Conservation (phyloP, 2,797 vertebrate species). For the Podargus strigoides region DNA sequence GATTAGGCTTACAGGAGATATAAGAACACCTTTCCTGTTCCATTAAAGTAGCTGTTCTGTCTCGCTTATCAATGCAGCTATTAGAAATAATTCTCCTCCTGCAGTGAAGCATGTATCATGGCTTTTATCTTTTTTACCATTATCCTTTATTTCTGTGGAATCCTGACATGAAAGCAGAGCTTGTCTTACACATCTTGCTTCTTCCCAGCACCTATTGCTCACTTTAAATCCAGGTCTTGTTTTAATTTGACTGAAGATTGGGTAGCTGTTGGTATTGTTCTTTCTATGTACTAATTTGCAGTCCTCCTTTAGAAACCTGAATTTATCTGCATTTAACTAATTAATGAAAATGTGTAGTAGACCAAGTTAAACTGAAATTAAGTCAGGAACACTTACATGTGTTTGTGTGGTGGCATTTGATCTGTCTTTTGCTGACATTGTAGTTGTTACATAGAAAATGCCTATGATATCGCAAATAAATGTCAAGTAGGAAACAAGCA, state of each 20-base stretch:
- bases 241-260: not conserved
- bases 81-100: not conserved
- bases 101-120: not conserved
- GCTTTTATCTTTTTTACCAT: not conserved
- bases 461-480: not conserved
- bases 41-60: not conserved
- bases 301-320: not conserved
- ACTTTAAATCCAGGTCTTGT: not conserved
- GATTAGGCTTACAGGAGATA: not conserved
- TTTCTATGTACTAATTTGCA: not conserved
- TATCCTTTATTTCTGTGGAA: not conserved
- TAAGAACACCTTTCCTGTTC: not conserved
- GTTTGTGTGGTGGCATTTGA: not conserved
- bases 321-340: not conserved
- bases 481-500: not conserved
- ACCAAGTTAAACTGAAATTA: not conserved
- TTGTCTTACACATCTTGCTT: not conserved
- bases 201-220: not conserved
- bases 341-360: not conserved
- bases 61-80: not conserved
- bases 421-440: not conserved
- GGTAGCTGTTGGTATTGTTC: not conserved
- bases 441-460: not conserved
- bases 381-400: not conserved
- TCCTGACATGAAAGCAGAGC: not conserved